Percentiles rank a stretch among this genome's conserved stretches.
These are phyloP conservation scores for Drosophila mettleri DNA, from an alignment of 2,888 invertebrate genomes.

Conservation along the genomic window DNA sequence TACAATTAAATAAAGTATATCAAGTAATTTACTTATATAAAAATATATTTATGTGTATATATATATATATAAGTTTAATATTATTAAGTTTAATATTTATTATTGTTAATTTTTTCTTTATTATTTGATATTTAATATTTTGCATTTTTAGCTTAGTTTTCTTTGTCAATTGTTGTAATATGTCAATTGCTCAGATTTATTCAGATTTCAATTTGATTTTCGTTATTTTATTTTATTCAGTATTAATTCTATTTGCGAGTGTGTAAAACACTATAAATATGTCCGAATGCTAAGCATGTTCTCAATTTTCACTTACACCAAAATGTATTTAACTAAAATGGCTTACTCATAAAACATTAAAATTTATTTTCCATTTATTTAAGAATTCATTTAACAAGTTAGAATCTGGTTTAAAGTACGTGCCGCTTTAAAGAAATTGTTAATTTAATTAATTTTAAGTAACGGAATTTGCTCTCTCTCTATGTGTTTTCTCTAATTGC, in stretches of 20 bases:
- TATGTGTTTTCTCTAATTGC: conserved; percentile 19
- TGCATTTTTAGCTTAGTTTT: conserved; percentile 46
- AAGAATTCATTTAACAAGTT: conserved; percentile 28
- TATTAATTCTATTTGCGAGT: conserved; percentile 40
- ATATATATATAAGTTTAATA: conserved; percentile 23
- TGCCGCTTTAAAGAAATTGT: conserved; percentile 51
- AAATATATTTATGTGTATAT: conserved; percentile 70
- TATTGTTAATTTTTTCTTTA: conserved; percentile 14
- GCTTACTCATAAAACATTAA: conserved; percentile 1
- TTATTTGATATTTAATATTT: conserved; percentile 36
- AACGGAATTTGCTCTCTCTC: conserved; percentile 63
- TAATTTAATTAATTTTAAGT: conserved; percentile 62
- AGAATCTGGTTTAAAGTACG: conserved; percentile 59
- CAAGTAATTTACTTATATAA: conserved; percentile 70
- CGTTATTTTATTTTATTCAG: not conserved
- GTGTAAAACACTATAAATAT: conserved; percentile 71
- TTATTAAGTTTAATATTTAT: conserved; percentile 14
- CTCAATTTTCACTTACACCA: conserved; percentile 36
- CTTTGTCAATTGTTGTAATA: conserved; percentile 47
- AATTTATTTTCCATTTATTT: conserved; percentile 15
- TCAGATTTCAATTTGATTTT: conserved; percentile 29
- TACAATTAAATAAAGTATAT: conserved; percentile 61
- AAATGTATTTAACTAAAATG: conserved; percentile 18
- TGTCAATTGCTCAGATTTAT: conserved; percentile 52
- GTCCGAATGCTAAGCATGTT: conserved; percentile 74